Base-by-base conservation (phyloP, 2,888 invertebrate species). In the Acrobasis consociella region DNA sequence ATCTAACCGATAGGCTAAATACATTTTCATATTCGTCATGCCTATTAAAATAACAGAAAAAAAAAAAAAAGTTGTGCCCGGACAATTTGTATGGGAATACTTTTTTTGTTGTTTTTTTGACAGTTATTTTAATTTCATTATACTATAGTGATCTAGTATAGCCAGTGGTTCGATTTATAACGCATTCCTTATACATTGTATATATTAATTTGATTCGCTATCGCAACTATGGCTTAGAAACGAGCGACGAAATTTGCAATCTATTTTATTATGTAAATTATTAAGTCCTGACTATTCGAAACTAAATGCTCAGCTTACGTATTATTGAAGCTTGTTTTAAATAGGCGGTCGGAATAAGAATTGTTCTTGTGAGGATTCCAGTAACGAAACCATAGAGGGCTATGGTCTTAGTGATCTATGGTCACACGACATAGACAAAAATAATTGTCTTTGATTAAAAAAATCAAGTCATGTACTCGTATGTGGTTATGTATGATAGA, bases 261-360 rank as follows among this genome's bases (percentile, higher is more conserved):
- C 11, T 46, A 46, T 46, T 46, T 46, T 46, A 46, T 46, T 46
- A 46, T 5, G 46, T 46, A 46, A 46, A 46, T n/a, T 46, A 46
- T 46, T 3, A 46, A n/a, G 5, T 46, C 3, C 10, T 42, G 0
- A 46, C 46, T 46, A 46, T 46, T 46, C 46, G 46, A 52, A 58
- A 58, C 58, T 62, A 62, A 51, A 62, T 62, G 62, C 62, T 58
- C 52, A 62, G 52, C 38, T 53, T 63, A 59, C 59, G 13, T 62
- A 58, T 53, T 60, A 51, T 50, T 60, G 49, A 58, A 58, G 58
- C 52, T 53, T 62, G 51, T 39, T 58, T 58, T 46, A 53, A 58
- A 52, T 51, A 56, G 16, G 42, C 52, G 31, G n/a, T 46, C 5
- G 46, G 46, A 46, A n/a, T 46, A 46, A n/a, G 46, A 46, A 46